Evolutionary conservation across 1,140 invertebrate genomes (phyloP).

Genomic region (Orchestia grillus): DNA sequence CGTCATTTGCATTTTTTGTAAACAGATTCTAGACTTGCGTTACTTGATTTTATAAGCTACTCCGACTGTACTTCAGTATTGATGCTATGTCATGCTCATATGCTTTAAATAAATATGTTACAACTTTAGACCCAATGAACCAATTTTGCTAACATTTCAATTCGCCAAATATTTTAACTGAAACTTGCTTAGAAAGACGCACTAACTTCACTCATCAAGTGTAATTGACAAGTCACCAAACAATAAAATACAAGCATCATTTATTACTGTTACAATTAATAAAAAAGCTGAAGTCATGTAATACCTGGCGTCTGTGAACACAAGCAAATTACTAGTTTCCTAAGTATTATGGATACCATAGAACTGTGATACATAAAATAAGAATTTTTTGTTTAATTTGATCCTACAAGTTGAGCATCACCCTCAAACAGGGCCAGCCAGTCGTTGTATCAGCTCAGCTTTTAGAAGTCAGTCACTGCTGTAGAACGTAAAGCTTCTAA

Average conservation of each 20-base stretch:
- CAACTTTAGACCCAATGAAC: no score
- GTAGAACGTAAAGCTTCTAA: no score
- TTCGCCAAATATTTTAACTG: neutral
- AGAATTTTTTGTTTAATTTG: neutral
- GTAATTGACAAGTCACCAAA: neutral
- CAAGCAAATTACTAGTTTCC: neutral
- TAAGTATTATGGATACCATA: neutral
- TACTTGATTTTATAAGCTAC: neutral
- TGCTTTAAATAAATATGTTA: no score
- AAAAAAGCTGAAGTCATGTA: neutral
- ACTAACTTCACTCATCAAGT: neutral
- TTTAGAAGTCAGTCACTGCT: no score
- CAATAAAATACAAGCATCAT: neutral
- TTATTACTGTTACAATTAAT: neutral
- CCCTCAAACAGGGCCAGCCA: no score
- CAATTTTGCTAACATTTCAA: neutral
- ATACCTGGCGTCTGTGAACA: neutral
- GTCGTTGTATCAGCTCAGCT: no score
- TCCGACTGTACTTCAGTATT: neutral
- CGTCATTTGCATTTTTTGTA: no score
- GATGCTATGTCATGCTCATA: neutral
- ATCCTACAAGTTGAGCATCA: no score
- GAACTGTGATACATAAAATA: conserved; percentile 8
- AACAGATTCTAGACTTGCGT: no score
- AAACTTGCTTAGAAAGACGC: neutral